Percentiles rank a stretch among this genome's conserved stretches.
phyloP scores from a whole-genome alignment of 1,140 invertebrate species.

The Coelopa frigida region DNA sequence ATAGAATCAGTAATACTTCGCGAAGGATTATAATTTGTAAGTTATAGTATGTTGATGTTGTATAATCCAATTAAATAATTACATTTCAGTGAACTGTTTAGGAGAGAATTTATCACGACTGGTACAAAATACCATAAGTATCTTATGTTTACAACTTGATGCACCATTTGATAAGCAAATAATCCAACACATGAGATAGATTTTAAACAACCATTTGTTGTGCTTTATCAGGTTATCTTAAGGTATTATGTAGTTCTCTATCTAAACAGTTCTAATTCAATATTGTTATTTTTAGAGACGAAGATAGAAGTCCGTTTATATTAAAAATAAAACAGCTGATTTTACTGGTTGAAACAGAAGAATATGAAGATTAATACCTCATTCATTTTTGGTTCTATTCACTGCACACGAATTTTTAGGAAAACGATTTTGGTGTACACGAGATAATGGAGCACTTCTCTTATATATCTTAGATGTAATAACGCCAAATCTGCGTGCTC shows the following conservation, averaged over 20 bases:
- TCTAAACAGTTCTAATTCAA: not conserved
- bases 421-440: slow-evolving; percentile 64
- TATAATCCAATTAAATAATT: slow-evolving; percentile 6
- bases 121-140: slow-evolving; percentile 66
- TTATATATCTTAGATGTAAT: slow-evolving; percentile 69
- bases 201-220: slow-evolving; percentile 71
- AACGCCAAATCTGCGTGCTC: slow-evolving; percentile 57
- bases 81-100: slow-evolving; percentile 49
- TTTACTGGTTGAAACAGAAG: slow-evolving; percentile 26
- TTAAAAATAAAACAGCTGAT: not conserved
- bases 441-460: slow-evolving; percentile 66
- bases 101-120: slow-evolving; percentile 54
- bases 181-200: slow-evolving; percentile 61
- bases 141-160: slow-evolving; percentile 68
- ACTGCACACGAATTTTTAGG: slow-evolving; percentile 81
- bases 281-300: slow-evolving; percentile 6
- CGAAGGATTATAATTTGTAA: slow-evolving; percentile 50
- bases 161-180: slow-evolving; percentile 49
- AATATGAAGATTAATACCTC: slow-evolving; percentile 56
- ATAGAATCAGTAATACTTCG: slow-evolving; percentile 58
- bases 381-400: slow-evolving; percentile 71
- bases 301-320: slow-evolving; percentile 8
- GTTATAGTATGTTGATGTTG: too few species aligned
- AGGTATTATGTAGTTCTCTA: slow-evolving; percentile 17
- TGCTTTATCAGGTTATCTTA: slow-evolving; percentile 70